Conservation (phyloP, 2,113 vertebrate species). For the Cariama cristata region DNA sequence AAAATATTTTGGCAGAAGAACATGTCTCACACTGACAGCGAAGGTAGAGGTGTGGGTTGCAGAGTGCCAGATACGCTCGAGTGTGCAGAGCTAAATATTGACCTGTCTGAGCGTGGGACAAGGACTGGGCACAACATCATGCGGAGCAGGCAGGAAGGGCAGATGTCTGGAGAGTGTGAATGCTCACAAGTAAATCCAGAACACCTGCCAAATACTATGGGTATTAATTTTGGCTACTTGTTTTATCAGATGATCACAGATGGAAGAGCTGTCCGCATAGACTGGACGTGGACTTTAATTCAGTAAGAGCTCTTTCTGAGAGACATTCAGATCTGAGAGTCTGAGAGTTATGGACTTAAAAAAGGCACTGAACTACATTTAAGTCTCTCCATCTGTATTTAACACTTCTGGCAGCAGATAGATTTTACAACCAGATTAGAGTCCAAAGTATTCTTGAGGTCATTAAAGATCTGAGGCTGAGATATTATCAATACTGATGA, state of each 20-base stretch:
- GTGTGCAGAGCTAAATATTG: not conserved
- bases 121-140: not conserved
- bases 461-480: not conserved
- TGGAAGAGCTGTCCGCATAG: not conserved
- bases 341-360: not conserved
- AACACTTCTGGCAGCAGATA: not conserved
- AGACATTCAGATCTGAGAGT: not conserved
- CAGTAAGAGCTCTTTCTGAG: not conserved
- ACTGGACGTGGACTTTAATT: not conserved
- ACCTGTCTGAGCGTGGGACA: not conserved
- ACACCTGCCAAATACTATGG: conserved; percentile 30
- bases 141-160: conserved; percentile 15
- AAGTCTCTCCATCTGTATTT: not conserved
- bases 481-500: not conserved
- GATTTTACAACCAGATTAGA: not conserved
- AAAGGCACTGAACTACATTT: not conserved
- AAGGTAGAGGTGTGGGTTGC: not conserved
- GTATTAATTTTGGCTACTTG: conserved; percentile 34
- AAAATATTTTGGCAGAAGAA: conserved; percentile 12
- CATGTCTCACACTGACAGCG: not conserved
- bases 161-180: conserved; percentile 34
- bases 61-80: not conserved
- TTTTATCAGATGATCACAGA: conserved; percentile 45
- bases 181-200: conserved; percentile 12
- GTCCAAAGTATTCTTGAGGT: not conserved